A percentile compares a stretch with the other conserved stretches of the same genome.
phyloP scores from a whole-genome alignment of 2,797 vertebrate genomes.

The Cygnus olor region DNA sequence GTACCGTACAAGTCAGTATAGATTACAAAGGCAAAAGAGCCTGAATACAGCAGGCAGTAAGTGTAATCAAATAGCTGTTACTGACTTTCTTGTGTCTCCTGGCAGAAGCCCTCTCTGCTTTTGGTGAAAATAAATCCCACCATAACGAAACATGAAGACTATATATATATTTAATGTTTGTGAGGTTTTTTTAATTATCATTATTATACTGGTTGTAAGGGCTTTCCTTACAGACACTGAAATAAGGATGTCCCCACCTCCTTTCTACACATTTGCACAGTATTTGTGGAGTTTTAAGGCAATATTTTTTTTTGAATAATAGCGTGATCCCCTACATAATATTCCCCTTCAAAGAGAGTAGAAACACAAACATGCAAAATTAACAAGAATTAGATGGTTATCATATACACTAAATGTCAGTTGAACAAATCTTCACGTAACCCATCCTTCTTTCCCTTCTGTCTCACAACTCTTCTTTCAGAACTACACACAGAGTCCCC shows the following conservation, averaged over 20 bases:
- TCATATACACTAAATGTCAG: no score
- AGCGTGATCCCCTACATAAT: accelerated
- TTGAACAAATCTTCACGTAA: background rate
- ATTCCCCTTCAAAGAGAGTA: background rate
- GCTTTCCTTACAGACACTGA: background rate
- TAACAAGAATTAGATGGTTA: background rate
- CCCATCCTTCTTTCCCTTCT: background rate
- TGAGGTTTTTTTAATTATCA: background rate
- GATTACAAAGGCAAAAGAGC: background rate
- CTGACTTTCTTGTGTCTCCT: background rate
- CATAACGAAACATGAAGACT: background rate
- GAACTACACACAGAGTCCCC: background rate
- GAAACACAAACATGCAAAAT: background rate
- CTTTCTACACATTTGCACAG: background rate
- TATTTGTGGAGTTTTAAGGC: background rate
- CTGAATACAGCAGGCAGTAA: accelerated
- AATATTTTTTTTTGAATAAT: background rate
- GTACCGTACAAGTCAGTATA: background rate
- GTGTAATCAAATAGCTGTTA: background rate
- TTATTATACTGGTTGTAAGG: background rate
- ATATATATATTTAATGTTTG: no score
- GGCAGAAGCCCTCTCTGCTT: background rate
- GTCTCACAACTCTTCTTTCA: background rate
- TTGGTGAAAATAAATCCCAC: background rate
- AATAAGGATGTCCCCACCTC: background rate